Conservation (phyloP, 2,113 vertebrate species). For the Cariama cristata region DNA sequence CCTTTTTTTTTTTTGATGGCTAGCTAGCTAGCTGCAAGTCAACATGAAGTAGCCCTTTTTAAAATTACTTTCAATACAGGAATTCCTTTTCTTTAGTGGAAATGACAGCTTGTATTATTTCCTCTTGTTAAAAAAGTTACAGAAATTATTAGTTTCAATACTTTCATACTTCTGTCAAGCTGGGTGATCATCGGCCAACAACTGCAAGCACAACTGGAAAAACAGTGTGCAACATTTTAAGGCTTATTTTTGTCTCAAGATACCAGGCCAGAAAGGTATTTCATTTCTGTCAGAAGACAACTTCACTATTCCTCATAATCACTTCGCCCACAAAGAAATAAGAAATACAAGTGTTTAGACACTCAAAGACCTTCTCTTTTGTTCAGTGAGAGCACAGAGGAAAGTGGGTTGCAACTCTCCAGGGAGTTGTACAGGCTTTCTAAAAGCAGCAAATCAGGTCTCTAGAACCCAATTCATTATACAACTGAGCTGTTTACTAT, state of each 20-base stretch:
- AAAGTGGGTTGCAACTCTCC: background rate
- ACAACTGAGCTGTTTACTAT: background rate
- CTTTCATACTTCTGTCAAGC: background rate
- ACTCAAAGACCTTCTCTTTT: background rate
- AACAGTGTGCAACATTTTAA: background rate
- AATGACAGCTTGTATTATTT: background rate
- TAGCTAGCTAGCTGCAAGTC: background rate
- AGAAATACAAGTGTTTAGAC: background rate
- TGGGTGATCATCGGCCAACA: background rate
- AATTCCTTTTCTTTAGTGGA: background rate
- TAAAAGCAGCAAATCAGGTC: background rate
- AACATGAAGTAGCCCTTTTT: accelerated
- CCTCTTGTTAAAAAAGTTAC: background rate
- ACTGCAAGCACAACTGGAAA: background rate
- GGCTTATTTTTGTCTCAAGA: background rate
- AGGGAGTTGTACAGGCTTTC: background rate
- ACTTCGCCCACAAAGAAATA: background rate
- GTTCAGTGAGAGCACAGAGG: accelerated
- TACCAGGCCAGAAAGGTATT: background rate
- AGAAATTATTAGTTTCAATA: background rate
- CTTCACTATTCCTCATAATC: background rate
- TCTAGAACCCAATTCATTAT: background rate
- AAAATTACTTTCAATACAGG: background rate
- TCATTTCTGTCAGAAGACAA: background rate
- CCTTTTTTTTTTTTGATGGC: background rate